Evolutionary conservation across 2,113 vertebrate species (phyloP).

Genomic region (Entomyzon cyanotis): DNA sequence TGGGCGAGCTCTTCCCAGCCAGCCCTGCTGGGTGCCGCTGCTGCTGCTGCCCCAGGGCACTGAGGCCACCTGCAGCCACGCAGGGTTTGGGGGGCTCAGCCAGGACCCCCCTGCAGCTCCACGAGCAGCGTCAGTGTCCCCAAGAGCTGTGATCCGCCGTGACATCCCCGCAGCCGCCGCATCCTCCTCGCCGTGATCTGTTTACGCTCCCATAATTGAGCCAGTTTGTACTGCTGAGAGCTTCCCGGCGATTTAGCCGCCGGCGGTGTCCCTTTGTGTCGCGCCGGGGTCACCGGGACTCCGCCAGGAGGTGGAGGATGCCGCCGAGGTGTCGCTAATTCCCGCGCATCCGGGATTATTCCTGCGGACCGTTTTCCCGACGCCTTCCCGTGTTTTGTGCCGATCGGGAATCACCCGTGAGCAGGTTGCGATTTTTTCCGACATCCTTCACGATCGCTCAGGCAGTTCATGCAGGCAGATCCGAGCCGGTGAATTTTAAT

Average conservation of each 20-base stretch:
- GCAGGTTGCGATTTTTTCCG: neutral
- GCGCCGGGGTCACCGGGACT: neutral
- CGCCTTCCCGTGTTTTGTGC: neutral
- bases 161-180: neutral
- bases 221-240: neutral
- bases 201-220: neutral
- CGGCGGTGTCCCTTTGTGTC: neutral
- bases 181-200: neutral
- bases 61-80: neutral
- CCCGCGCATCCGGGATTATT: neutral
- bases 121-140: rapidly evolving
- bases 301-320: neutral
- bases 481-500: neutral
- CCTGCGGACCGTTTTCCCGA: rapidly evolving
- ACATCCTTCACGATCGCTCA: neutral
- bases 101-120: rapidly evolving
- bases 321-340: neutral
- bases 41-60: neutral
- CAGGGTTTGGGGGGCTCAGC: neutral
- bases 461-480: neutral
- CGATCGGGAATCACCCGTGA: neutral
- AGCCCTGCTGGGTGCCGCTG: neutral
- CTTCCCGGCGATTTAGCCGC: neutral
- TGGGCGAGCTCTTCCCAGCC: neutral
- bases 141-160: rapidly evolving